A percentile compares a stretch with the other conserved stretches of the same genome.
phyloP scores from a whole-genome alignment of 2,888 invertebrate species.

The Zelleria hepariella region DNA sequence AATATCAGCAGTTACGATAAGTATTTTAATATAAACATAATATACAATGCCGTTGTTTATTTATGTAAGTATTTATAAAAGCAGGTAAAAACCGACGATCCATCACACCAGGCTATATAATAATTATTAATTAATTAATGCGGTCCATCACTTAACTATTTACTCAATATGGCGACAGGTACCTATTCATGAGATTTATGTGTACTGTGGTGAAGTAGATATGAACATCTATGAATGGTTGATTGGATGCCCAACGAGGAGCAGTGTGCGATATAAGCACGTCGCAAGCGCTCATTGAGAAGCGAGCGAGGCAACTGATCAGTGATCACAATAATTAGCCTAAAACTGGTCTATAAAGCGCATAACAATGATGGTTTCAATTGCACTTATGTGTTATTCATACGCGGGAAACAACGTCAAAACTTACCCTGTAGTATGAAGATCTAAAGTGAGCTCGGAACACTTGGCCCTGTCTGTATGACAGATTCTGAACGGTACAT shows the following conservation, averaged over 20 bases:
- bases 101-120: not conserved
- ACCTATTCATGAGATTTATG: not conserved
- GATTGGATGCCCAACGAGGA: not conserved
- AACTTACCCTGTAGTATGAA: too few species aligned
- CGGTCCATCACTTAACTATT: not conserved
- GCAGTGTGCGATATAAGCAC: too few species aligned
- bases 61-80: constrained; percentile 67
- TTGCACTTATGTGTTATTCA: too few species aligned
- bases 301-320: too few species aligned
- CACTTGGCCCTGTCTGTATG: too few species aligned
- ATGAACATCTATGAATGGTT: too few species aligned
- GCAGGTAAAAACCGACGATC: constrained; percentile 58
- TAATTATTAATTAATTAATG: not conserved
- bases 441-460: too few species aligned
- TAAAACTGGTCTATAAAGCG: not conserved
- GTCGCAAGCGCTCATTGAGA: too few species aligned
- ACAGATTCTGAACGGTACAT: too few species aligned
- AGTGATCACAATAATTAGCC: not conserved
- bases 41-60: constrained; percentile 60
- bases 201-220: not conserved
- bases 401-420: too few species aligned
- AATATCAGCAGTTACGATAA: constrained; percentile 31
- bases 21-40: constrained; percentile 69
- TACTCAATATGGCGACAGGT: not conserved
- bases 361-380: too few species aligned